Evolutionary conservation across 2,888 invertebrate species (phyloP).

Genomic region (Criorhina ranunculi): DNA sequence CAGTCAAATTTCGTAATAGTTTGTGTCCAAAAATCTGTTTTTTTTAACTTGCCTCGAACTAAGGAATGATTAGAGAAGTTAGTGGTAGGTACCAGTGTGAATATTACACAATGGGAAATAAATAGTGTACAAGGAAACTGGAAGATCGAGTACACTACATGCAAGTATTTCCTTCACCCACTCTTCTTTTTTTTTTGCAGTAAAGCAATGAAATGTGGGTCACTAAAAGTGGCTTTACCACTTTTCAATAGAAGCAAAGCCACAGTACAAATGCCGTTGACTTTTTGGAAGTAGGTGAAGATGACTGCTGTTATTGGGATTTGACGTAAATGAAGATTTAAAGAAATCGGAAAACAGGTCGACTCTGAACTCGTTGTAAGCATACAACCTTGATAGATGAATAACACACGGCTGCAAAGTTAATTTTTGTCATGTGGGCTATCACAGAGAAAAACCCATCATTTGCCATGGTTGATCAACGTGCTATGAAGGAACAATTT

Average conservation of each 20-base stretch:
- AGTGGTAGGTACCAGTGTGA: not conserved
- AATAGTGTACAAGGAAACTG: not conserved
- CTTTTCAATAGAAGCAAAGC: conserved; percentile 4
- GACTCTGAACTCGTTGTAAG: too few species aligned
- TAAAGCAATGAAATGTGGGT: conserved; percentile 30
- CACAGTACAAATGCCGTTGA: conserved; percentile 22
- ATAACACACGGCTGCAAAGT: too few species aligned
- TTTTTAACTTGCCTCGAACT: conserved; percentile 9
- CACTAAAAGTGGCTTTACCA: conserved; percentile 23
- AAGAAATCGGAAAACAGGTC: not conserved
- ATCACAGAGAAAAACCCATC: too few species aligned
- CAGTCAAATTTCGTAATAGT: not conserved
- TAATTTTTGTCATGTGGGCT: too few species aligned
- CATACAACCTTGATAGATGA: too few species aligned
- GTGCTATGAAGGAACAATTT: too few species aligned
- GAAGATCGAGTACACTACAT: conserved; percentile 33
- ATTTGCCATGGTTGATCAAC: too few species aligned
- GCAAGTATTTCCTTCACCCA: conserved; percentile 15
- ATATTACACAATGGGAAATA: not conserved
- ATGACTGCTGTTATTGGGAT: conserved; percentile 9
- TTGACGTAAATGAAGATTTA: conserved; percentile 6
- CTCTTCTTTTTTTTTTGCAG: conserved; percentile 2
- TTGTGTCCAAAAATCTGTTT: not conserved
- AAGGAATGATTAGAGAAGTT: not conserved
- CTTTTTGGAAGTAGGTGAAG: conserved; percentile 21